Percentiles rank a stretch among this genome's conserved stretches.
phyloP scores from a whole-genome alignment of 2,888 invertebrate genomes.

The Nysson spinosus region DNA sequence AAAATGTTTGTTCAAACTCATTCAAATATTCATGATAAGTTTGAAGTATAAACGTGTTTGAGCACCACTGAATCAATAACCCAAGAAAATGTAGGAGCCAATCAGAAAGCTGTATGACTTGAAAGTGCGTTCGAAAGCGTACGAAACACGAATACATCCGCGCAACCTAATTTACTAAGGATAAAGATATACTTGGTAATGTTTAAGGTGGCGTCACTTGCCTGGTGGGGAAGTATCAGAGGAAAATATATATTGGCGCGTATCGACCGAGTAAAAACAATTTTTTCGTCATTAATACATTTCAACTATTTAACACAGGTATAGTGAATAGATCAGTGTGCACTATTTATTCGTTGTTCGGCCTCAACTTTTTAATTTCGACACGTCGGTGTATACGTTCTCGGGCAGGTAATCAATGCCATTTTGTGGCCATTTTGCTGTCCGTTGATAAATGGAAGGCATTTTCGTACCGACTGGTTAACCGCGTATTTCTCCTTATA shows the following conservation, averaged over 20 bases:
- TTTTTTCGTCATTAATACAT: constrained; percentile 40
- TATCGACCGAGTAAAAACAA: constrained; percentile 71
- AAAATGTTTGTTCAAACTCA: too few relatives aligned
- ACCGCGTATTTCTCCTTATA: constrained; percentile 41
- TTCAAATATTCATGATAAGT: too few relatives aligned
- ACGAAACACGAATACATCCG: constrained; percentile 20
- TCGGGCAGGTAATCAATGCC: constrained; percentile 34
- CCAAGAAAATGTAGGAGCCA: too few relatives aligned
- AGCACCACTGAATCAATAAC: too few relatives aligned
- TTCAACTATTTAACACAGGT: constrained; percentile 40
- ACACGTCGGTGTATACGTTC: constrained; percentile 24
- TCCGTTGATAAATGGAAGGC: constrained; percentile 77
- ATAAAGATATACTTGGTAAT: constrained; percentile 20
- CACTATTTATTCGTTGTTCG: not conserved
- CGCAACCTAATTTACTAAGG: constrained; percentile 31
- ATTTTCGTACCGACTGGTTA: constrained; percentile 76
- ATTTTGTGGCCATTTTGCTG: constrained; percentile 75
- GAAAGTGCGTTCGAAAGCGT: not conserved
- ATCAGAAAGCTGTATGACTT: constrained; percentile 1
- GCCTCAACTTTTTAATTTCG: not conserved
- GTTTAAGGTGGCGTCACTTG: constrained; percentile 62
- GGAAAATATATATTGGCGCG: constrained; percentile 56
- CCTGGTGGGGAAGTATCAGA: constrained; percentile 51
- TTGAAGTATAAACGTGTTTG: too few relatives aligned
- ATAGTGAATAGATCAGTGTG: constrained; percentile 11